Evolutionary conservation across 2,113 vertebrate genomes (phyloP).

Genomic region (Andinoacara biseriatus): DNA sequence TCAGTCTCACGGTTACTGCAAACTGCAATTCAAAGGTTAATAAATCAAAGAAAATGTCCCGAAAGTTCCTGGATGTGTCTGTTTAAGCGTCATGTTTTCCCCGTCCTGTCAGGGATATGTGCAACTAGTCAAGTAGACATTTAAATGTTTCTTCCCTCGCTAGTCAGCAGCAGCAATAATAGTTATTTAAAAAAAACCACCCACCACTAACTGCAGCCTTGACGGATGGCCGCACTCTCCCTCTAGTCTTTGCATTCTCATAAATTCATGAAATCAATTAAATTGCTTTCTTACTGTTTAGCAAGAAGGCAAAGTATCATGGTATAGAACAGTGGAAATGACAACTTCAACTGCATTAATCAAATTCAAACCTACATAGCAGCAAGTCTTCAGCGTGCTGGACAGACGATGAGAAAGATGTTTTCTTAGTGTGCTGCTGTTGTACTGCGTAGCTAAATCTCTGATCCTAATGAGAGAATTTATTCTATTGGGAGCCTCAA

Average conservation of each 20-base stretch:
- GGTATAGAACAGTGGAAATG: not conserved
- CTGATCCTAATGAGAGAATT: conserved; percentile 4
- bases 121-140: too few relatives aligned
- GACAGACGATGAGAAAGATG: not conserved
- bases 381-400: not conserved
- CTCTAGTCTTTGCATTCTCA: not conserved
- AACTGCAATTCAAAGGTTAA: not conserved
- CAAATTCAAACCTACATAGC: conserved; percentile 7
- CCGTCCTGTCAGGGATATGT: too few relatives aligned
- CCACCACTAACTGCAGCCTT: too few relatives aligned
- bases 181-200: too few relatives aligned
- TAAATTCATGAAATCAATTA: not conserved
- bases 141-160: too few relatives aligned
- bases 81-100: too few relatives aligned
- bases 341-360: not conserved
- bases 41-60: too few relatives aligned
- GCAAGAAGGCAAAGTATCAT: not conserved
- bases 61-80: too few relatives aligned
- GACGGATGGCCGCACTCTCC: too few relatives aligned
- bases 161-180: too few relatives aligned
- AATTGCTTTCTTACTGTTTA: not conserved
- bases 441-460: not conserved
- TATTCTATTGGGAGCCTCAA: not conserved
- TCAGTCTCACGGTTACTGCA: too few relatives aligned
- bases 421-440: not conserved